These are phyloP conservation scores for Lasioglossum leucozonium DNA, from an alignment of 2,888 invertebrate species.

Conservation along the genomic window DNA sequence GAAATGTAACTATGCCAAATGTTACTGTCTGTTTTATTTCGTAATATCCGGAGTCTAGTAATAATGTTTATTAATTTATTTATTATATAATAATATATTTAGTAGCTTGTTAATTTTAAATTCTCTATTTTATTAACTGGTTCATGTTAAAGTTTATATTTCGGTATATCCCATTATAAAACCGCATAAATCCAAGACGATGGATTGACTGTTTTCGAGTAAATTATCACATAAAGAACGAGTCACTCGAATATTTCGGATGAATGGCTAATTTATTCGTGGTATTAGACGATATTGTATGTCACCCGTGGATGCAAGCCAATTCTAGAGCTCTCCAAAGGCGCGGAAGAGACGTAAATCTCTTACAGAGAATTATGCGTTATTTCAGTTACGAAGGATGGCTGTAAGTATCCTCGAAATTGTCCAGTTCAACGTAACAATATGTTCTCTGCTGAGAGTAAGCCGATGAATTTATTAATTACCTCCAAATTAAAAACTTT, in stretches of 20 bases:
- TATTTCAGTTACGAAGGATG: slow-evolving; percentile 8
- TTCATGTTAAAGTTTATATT: neutral
- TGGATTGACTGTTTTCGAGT: neutral
- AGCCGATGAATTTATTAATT: neutral
- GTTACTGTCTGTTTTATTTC: no score
- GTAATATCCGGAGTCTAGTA: no score
- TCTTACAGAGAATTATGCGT: slow-evolving; percentile 18
- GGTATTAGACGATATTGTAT: slow-evolving; percentile 49
- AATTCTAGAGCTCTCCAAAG: slow-evolving; percentile 28
- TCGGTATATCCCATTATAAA: neutral
- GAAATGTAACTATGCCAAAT: no score
- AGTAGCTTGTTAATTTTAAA: neutral
- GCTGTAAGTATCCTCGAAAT: neutral
- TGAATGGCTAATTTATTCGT: slow-evolving; percentile 60
- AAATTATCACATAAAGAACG: slow-evolving; percentile 15
- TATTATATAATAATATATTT: no score
- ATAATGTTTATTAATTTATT: neutral
- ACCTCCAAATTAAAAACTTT: neutral
- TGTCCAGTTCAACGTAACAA: neutral
- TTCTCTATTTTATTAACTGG: neutral
- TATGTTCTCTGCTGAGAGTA: neutral
- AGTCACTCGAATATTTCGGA: slow-evolving; percentile 42
- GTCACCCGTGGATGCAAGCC: slow-evolving; percentile 50
- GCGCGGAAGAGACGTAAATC: slow-evolving; percentile 18
- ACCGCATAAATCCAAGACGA: neutral